A percentile compares a stretch with the other conserved stretches of the same genome.
phyloP scores from a whole-genome alignment of 2,797 vertebrate genomes.

The Gobionotothen gibberifrons region DNA sequence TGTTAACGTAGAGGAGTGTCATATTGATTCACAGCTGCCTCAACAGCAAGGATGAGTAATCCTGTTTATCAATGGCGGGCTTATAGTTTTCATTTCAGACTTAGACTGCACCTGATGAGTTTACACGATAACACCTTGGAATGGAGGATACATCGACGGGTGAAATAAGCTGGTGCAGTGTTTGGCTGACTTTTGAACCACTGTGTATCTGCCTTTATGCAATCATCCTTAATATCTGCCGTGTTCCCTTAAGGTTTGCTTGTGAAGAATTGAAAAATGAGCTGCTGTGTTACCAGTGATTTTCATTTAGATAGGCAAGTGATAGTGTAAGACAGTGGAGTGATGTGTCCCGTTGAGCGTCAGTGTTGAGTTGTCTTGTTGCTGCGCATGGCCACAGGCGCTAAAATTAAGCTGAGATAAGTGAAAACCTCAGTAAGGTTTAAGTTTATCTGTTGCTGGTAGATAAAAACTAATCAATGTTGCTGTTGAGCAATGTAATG shows the following conservation, averaged over 20 bases:
- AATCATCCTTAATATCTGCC: neutral
- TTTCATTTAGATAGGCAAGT: neutral
- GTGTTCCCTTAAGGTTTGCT: neutral
- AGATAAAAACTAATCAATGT: too few species aligned
- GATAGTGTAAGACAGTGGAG: neutral
- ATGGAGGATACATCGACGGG: neutral
- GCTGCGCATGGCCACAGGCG: too few species aligned
- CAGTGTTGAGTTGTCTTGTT: neutral
- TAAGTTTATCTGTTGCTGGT: too few species aligned
- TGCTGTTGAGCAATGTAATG: too few species aligned
- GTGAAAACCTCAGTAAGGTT: too few species aligned
- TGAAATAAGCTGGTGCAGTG: too few species aligned
- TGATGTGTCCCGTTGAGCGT: neutral
- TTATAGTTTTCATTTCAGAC: conserved; percentile 7
- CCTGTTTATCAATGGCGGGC: neutral
- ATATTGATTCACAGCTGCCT: neutral
- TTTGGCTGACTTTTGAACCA: neutral
- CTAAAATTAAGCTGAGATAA: too few species aligned
- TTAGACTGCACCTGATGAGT: conserved; percentile 1
- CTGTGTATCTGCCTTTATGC: neutral
- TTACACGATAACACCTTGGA: neutral
- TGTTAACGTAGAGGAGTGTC: neutral
- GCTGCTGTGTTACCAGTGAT: neutral
- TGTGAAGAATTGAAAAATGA: neutral
- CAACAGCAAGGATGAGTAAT: neutral